phyloP scores from a whole-genome alignment of 2,888 invertebrate species.

The Stegana nigrithorax region DNA sequence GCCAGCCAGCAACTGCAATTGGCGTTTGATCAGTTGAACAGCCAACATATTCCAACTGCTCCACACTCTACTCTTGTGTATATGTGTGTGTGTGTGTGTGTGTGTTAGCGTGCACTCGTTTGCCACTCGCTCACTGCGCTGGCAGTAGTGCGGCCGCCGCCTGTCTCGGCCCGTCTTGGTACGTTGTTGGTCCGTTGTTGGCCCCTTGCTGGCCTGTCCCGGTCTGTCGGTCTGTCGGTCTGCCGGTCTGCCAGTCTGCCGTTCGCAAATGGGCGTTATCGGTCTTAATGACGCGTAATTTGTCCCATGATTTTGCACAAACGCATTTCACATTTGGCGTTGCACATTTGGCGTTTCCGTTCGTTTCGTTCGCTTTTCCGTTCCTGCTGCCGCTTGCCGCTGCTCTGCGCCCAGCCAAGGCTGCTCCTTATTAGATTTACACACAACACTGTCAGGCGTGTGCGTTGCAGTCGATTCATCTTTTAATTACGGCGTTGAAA shows the following conservation, averaged over 20 bases:
- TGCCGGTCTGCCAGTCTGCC: constrained; percentile 1
- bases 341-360: not conserved
- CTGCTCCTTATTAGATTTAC: constrained; percentile 44
- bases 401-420: too few relatives aligned
- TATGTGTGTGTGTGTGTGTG: too few relatives aligned
- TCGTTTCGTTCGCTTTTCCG: not conserved
- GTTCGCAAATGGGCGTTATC: constrained; percentile 60
- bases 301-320: constrained; percentile 37
- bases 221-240: not conserved
- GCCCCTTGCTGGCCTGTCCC: not conserved
- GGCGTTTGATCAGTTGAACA: too few relatives aligned
- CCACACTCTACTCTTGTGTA: too few relatives aligned
- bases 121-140: not conserved
- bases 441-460: constrained; percentile 30
- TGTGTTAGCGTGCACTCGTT: not conserved
- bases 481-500: constrained; percentile 67
- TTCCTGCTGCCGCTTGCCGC: constrained; percentile 5
- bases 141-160: too few relatives aligned
- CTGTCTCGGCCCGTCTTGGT: too few relatives aligned
- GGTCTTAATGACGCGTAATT: constrained; percentile 63
- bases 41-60: too few relatives aligned
- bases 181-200: not conserved
- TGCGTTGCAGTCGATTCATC: constrained; percentile 57
- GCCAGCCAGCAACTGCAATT: too few relatives aligned
- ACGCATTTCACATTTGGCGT: constrained; percentile 10